phyloP scores from a whole-genome alignment of 1,140 invertebrate species.

The Pinna nobilis region DNA sequence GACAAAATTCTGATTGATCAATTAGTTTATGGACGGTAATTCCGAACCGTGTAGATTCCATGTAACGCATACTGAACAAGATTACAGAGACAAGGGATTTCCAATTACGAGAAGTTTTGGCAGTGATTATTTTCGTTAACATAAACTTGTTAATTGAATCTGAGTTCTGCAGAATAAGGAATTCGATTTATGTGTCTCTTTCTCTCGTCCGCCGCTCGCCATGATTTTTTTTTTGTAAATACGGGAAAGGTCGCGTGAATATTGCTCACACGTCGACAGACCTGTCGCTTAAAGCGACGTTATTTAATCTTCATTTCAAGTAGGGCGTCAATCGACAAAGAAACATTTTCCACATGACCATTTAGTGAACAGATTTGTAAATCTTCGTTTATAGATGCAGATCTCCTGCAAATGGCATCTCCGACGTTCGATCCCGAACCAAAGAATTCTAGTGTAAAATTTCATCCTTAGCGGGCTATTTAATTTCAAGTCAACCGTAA shows the following conservation, averaged over 20 bases:
- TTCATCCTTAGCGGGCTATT: too few relatives aligned
- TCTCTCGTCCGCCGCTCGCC: neutral
- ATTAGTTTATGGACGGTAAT: slow-evolving; percentile 27
- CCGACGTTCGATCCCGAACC: too few relatives aligned
- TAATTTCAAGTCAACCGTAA: too few relatives aligned
- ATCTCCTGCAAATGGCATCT: too few relatives aligned
- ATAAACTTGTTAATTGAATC: neutral
- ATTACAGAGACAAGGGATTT: neutral
- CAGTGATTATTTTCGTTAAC: neutral
- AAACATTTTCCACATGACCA: too few relatives aligned
- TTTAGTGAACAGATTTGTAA: too few relatives aligned
- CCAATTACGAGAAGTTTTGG: neutral
- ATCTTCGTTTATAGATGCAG: too few relatives aligned
- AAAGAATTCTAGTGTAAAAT: too few relatives aligned
- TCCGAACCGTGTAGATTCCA: neutral
- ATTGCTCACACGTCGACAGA: neutral
- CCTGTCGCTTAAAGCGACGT: neutral
- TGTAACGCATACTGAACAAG: neutral
- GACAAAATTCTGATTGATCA: slow-evolving; percentile 24
- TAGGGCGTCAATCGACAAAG: too few relatives aligned
- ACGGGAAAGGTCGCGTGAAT: neutral
- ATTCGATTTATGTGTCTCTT: too few relatives aligned
- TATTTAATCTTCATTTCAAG: too few relatives aligned
- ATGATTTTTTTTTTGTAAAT: neutral
- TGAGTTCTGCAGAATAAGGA: neutral